Evolutionary conservation across 1,140 invertebrate genomes (phyloP).

Genomic region (Microplitis demolitor): DNA sequence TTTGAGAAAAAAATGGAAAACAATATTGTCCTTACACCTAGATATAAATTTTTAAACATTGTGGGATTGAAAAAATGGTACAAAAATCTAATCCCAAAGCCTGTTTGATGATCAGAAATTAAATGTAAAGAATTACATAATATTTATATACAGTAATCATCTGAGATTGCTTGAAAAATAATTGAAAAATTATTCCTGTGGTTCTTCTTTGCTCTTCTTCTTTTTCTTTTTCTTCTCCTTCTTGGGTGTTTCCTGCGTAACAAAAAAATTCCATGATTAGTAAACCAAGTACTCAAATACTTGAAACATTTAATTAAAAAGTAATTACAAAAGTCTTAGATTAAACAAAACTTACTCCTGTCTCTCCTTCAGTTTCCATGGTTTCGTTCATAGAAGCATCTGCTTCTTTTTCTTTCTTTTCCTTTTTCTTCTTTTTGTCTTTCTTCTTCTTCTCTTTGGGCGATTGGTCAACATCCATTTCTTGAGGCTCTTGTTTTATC

Average conservation of each 20-base stretch:
- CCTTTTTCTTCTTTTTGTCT: conserved; percentile 64
- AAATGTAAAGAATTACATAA: too few species aligned
- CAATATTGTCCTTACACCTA: too few species aligned
- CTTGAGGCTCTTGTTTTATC: conserved; percentile 52
- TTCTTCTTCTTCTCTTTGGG: conserved; percentile 63
- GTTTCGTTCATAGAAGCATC: conserved; percentile 32
- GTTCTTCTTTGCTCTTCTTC: conserved; percentile 67
- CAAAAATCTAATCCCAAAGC: too few species aligned
- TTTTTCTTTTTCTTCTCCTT: conserved; percentile 78
- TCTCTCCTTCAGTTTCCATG: conserved; percentile 40
- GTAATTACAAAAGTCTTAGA: conserved; percentile 14
- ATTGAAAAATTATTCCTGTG: too few species aligned
- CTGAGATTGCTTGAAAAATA: too few species aligned
- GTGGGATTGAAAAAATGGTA: too few species aligned
- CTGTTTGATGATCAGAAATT: too few species aligned
- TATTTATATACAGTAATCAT: too few species aligned
- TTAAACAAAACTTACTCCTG: conserved; percentile 36
- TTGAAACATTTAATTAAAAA: neutral
- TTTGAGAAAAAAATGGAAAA: too few species aligned
- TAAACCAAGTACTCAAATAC: neutral
- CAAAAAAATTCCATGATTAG: conserved; percentile 1
- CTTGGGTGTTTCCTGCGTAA: conserved; percentile 42
- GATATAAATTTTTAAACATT: too few species aligned
- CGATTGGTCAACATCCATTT: conserved; percentile 50
- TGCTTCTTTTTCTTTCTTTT: conserved; percentile 54